Evolutionary conservation across 1,140 invertebrate species (phyloP).

Genomic region (Idris sp.): DNA sequence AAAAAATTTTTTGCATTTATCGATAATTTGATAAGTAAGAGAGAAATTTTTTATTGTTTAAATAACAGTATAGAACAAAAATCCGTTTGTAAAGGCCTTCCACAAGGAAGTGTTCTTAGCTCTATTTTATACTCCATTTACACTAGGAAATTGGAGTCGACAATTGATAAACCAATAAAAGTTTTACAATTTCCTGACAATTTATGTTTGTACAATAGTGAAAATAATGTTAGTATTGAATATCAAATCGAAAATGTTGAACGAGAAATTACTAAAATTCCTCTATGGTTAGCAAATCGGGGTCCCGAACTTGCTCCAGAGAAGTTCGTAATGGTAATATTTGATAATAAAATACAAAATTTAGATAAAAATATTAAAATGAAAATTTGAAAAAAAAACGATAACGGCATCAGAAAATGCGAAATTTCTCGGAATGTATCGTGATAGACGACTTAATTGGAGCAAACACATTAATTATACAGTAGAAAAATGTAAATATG

Average conservation of each 20-base stretch:
- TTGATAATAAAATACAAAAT: slow-evolving; percentile 3
- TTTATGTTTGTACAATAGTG: slow-evolving; percentile 4
- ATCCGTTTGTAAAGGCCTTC: slow-evolving; percentile 1
- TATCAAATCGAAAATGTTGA: slow-evolving; percentile 1
- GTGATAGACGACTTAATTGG: slow-evolving; percentile 28
- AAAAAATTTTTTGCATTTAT: slow-evolving; percentile 19
- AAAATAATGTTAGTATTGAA: slow-evolving; percentile 7
- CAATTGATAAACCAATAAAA: slow-evolving; percentile 1
- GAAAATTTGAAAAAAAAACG: slow-evolving; percentile 8
- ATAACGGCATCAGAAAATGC: slow-evolving; percentile 5
- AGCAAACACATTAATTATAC: slow-evolving; percentile 20
- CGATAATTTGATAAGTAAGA: slow-evolving; percentile 10
- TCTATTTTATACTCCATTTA: slow-evolving; percentile 23
- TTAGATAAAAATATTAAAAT: slow-evolving; percentile 3
- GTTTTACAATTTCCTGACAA: slow-evolving; percentile 25
- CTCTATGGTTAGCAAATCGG: not conserved
- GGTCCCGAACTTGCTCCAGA: slow-evolving; percentile 9
- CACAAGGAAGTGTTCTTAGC: slow-evolving; percentile 25
- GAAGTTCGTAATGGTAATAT: slow-evolving; percentile 25
- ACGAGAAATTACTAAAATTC: slow-evolving; percentile 7
- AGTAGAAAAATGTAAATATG: slow-evolving; percentile 11
- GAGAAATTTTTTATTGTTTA: slow-evolving; percentile 1
- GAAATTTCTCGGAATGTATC: slow-evolving; percentile 37
- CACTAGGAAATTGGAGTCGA: slow-evolving; percentile 7
- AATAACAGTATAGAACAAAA: slow-evolving; percentile 2